phyloP scores from a whole-genome alignment of 2,113 vertebrate species.

The Piaya cayana region DNA sequence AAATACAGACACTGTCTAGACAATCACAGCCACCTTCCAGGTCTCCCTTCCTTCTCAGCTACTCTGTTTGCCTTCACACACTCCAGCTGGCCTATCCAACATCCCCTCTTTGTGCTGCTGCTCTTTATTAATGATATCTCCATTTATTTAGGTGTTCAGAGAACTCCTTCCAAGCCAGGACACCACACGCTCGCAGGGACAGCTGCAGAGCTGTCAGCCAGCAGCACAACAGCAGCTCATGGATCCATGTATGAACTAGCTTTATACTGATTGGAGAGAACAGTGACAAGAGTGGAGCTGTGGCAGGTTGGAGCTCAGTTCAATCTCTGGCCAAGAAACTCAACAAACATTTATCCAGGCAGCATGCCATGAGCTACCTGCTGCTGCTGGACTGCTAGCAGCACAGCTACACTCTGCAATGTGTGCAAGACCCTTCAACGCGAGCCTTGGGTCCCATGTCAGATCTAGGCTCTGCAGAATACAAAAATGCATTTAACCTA shows the following conservation, averaged over 20 bases:
- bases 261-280: background rate
- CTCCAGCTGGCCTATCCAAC: slow-evolving; percentile 3
- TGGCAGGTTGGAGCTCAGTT: background rate
- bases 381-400: background rate
- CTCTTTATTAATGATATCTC: background rate
- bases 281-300: background rate
- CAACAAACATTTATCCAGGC: background rate
- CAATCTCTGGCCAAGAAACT: background rate
- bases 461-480: background rate
- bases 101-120: background rate
- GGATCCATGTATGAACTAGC: background rate
- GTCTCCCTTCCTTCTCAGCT: background rate
- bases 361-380: background rate
- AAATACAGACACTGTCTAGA: background rate
- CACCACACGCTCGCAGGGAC: fast-evolving
- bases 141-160: background rate
- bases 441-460: background rate
- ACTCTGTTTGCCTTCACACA: background rate
- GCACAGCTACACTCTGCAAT: background rate
- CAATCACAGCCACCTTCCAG: background rate
- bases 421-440: background rate
- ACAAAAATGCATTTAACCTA: background rate
- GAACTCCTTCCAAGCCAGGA: background rate
- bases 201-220: background rate
- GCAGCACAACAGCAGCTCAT: background rate